phyloP scores from a whole-genome alignment of 2,797 vertebrate genomes.

The Nothura maculosa region DNA sequence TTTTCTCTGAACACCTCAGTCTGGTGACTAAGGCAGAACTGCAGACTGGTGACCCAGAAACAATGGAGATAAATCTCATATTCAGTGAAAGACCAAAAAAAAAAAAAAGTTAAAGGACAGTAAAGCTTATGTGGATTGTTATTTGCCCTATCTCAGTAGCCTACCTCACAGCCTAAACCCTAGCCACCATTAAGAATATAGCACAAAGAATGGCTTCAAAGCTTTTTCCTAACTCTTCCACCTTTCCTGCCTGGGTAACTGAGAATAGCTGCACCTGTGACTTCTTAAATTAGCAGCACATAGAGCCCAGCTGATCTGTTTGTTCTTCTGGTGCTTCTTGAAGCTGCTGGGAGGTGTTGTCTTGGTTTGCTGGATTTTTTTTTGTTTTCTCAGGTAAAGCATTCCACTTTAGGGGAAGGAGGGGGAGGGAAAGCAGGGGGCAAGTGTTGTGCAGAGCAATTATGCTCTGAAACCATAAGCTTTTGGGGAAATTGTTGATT shows the following conservation, averaged over 20 bases:
- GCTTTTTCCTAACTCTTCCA: not conserved
- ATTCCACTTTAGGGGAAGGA: not conserved
- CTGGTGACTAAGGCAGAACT: conserved; percentile 34
- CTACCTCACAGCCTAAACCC: not conserved
- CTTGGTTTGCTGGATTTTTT: not conserved
- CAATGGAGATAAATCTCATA: not conserved
- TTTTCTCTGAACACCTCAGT: not conserved
- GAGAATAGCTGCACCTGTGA: not conserved
- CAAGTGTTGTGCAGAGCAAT: not conserved
- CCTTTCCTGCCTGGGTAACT: not conserved
- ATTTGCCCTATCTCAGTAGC: not conserved
- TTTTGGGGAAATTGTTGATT: not conserved
- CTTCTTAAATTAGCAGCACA: not conserved
- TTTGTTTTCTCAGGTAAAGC: not conserved
- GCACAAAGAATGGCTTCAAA: not conserved
- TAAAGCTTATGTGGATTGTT: not conserved
- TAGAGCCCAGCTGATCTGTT: rapidly evolving
- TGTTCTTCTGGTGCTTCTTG: not conserved
- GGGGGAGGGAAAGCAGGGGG: not conserved
- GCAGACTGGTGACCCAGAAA: conserved; percentile 7
- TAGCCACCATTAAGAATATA: not conserved
- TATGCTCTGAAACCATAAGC: not conserved
- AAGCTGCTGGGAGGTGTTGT: not conserved
- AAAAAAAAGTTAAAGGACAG: not conserved
- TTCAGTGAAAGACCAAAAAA: not conserved